Percentiles rank a stretch among this genome's conserved stretches.
phyloP scores from a whole-genome alignment of 2,113 vertebrate species.

The Empidonax alnorum region DNA sequence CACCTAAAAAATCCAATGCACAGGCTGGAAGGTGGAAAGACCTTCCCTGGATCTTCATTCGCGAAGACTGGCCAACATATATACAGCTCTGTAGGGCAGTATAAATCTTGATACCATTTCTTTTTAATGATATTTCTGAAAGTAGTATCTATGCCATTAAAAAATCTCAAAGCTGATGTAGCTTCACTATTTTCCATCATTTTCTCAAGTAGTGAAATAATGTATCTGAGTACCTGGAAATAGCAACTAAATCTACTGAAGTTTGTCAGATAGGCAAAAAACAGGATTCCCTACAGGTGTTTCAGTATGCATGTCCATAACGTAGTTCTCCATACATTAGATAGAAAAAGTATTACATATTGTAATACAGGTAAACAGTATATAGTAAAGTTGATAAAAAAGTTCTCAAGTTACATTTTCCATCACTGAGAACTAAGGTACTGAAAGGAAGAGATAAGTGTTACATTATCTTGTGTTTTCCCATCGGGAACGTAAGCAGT shows the following conservation, averaged over 20 bases:
- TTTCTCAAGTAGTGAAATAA: background rate
- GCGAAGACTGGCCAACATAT: too few relatives aligned
- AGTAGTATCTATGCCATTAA: background rate
- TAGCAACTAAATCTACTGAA: background rate
- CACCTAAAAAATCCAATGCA: too few relatives aligned
- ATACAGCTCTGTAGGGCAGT: background rate
- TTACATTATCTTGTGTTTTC: conserved; percentile 13
- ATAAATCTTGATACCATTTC: background rate
- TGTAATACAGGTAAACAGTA: background rate
- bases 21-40: too few relatives aligned
- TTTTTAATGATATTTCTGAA: background rate
- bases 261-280: background rate
- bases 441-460: background rate
- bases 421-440: background rate
- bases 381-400: background rate
- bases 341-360: background rate
- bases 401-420: conserved; percentile 1
- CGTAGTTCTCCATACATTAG: background rate
- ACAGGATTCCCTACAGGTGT: background rate
- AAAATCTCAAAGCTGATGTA: background rate
- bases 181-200: background rate
- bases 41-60: too few relatives aligned
- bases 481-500: background rate
- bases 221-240: background rate
- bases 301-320: background rate